Evolutionary conservation across 2,888 invertebrate species (phyloP).

Genomic region (Bimastos eiseni): DNA sequence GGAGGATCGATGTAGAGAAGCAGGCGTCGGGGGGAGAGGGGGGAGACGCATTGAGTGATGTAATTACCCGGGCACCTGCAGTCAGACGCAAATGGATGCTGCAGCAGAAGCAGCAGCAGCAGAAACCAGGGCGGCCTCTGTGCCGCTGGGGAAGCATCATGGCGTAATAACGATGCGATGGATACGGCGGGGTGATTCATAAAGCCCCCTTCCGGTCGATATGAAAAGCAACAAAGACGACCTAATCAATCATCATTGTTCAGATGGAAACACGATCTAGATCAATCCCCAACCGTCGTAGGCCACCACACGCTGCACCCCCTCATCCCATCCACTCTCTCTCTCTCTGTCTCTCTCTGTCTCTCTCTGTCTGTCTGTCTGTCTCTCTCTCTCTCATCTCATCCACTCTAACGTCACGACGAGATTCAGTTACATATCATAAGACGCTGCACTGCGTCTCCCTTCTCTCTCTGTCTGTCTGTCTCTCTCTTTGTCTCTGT

Average conservation of each 20-base stretch:
- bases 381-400: not conserved
- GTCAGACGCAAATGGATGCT: not conserved
- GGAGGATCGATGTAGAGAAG: not conserved
- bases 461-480: not conserved
- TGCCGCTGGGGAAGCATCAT: constrained; percentile 5
- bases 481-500: not conserved
- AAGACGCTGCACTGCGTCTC: not conserved
- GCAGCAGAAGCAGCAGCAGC: not conserved
- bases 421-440: not conserved
- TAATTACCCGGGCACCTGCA: constrained; percentile 4
- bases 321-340: no score
- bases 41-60: not conserved
- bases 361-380: no score
- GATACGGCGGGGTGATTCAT: not conserved
- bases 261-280: constrained; percentile 6
- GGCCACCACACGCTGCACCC: not conserved
- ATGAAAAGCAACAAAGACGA: constrained; percentile 13
- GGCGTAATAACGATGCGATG: not conserved
- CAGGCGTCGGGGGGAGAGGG: not conserved
- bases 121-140: no score
- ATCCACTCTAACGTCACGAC: not conserved
- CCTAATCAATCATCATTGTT: constrained; percentile 13
- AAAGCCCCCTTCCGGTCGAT: not conserved
- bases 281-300: not conserved
- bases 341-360: no score